Evolutionary conservation across 2,888 invertebrate species (phyloP).

Genomic region (Lycaena phlaeas): DNA sequence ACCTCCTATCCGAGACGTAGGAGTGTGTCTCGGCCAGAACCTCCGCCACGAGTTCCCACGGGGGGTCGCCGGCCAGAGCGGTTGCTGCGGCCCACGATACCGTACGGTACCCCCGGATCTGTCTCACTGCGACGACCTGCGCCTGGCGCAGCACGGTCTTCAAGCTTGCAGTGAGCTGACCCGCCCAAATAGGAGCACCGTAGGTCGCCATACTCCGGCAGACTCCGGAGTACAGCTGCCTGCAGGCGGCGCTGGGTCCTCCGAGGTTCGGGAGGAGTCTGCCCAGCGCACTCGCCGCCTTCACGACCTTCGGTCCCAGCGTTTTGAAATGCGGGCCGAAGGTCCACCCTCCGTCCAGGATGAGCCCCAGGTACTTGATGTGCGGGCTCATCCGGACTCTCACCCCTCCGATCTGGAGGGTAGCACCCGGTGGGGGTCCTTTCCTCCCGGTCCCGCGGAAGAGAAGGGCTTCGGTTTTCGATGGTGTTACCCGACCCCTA

Average conservation of each 20-base stretch:
- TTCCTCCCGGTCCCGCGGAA: no score
- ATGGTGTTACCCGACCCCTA: no score
- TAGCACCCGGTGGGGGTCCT: no score
- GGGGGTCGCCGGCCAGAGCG: neutral
- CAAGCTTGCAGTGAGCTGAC: no score
- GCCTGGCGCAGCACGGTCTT: no score
- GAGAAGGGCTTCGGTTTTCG: no score
- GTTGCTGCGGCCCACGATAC: neutral
- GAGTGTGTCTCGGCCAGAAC: no score
- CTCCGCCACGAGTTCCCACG: no score
- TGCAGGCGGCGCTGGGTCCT: neutral
- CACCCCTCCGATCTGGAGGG: neutral
- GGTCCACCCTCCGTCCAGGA: neutral
- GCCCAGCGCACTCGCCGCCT: neutral
- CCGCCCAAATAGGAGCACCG: no score
- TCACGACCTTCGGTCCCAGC: neutral
- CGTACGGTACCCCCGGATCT: neutral
- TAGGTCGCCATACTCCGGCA: neutral
- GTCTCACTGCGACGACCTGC: no score
- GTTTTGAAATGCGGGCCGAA: neutral
- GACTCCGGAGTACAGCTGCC: neutral
- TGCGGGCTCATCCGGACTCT: neutral
- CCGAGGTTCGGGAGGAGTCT: neutral
- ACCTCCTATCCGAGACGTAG: no score
- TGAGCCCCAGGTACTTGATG: neutral